Evolutionary conservation across 2,113 vertebrate species (phyloP), one percentile per base, ranked within the genome.

Genomic region (Willisornis vidua): DNA sequence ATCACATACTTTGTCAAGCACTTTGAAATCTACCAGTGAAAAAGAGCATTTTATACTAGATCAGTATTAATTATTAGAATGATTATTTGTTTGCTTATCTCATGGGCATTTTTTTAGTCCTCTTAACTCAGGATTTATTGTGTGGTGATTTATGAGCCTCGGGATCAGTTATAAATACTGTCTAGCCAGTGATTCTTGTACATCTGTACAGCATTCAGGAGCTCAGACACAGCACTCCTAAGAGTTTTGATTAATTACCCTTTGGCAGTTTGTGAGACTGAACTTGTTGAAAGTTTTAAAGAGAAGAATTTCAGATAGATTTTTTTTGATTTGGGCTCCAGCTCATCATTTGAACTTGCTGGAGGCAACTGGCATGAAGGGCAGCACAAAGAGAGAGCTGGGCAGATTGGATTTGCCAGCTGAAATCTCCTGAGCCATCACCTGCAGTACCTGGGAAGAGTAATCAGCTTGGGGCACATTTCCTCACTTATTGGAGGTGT

Each of bases 31-130:
- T 85, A 45, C 63, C 52, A 25, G 66, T 48, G 63, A 71, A 88
- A 89, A 93, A 71, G 52, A 92, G 19, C 45, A 22, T 86, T 88
- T 83, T 71, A 45, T 75, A 84, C 7, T 59, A 84, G 75, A 88
- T 19, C 20, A n/a, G 24, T 71, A 77, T 86, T 95, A 96, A 93
- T 94, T 94, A 92, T 66, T 76, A 28, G 62, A 68, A 70, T 59
- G 73, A 88, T 93, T 93, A 91, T 91, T 90, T 67, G 14, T 39
- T 89, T 94, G 57, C 86, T 84, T 80, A 88, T n/a, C 65, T 94
- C 55, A 55, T 61, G 68, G 72, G 77, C 14, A 12, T 65, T 92
- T 91, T 67, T 86, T 52, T 63, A 66, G 68, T 78, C 57, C 39
- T 89, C 70, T 91, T 86, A 81, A 61, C 28, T 67, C 43, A 20